Evolutionary conservation across 2,797 vertebrate genomes (phyloP), one percentile per base, ranked within the genome.

Genomic region (Sebastes miniatus): DNA sequence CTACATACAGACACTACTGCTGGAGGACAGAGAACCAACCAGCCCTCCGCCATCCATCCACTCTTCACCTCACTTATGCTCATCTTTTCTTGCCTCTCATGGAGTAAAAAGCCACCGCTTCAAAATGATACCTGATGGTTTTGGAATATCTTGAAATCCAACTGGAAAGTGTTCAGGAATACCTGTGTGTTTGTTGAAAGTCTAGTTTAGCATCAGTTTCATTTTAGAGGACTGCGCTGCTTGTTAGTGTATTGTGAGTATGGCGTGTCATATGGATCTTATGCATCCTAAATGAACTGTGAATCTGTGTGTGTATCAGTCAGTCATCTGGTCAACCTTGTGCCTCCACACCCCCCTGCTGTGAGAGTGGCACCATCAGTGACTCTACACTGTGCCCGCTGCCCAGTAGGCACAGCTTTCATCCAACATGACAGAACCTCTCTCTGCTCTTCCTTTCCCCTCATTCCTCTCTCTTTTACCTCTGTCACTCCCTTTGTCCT

Each of bases 1-100:
- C 96, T 96, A 96, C 94, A 96, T 96, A 95, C 92, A 92, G 91
- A 89, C 89, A 89, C 88, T 90, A 85, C 88, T 92, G 91, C 91
- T 91, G 91, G 82, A 91, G 89, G 90, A 90, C 88, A 90, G 87
- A 79, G 72, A 83, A 64, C 3, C 64, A 81, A 90, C 87, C 86
- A 89, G 85, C 79, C 70, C 85, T 82, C 72, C 79, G 85, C 69
- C 80, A 76, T 83, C 71, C 81, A 88, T 81, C 58, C 72, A 76
- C 63, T 24, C 69, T 70, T 76, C 77, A 87, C 83, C 86, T 89
- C 80, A 61, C 56, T 76, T 59, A 4, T 43, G 52, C 79, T 85
- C 64, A 50, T 71, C 39, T 36, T 36, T 39, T 68, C 29, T 57
- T 64, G 20, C 29, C 59, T 86, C 22, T 57, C 63, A n/a, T 34